phyloP scores from a whole-genome alignment of 2,113 vertebrate species.

The Collichthys lucidus region DNA sequence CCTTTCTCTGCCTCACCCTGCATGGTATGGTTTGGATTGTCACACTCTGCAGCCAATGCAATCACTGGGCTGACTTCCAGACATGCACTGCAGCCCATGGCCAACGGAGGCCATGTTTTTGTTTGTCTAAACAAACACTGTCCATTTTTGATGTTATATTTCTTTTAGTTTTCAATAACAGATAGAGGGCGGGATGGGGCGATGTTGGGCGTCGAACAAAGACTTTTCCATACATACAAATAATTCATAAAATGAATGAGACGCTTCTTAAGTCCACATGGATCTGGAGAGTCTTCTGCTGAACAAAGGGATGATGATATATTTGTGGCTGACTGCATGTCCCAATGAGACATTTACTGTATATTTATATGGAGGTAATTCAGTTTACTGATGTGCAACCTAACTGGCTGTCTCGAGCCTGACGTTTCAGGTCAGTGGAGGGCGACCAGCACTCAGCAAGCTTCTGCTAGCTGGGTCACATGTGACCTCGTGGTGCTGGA shows the following conservation, averaged over 20 bases:
- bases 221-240: slow-evolving; percentile 37
- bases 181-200: slow-evolving; percentile 18
- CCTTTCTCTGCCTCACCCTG: slow-evolving; percentile 38
- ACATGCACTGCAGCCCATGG: slow-evolving; percentile 30
- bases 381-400: slow-evolving; percentile 46
- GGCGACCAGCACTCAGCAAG: slow-evolving; percentile 10
- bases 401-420: slow-evolving; percentile 36
- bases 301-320: slow-evolving; percentile 48
- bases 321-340: slow-evolving; percentile 21
- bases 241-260: slow-evolving; percentile 52
- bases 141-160: slow-evolving; percentile 44
- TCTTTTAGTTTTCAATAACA: slow-evolving; percentile 40
- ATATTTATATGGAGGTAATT: slow-evolving; percentile 46
- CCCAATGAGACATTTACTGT: slow-evolving; percentile 40
- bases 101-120: slow-evolving; percentile 47
- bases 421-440: slow-evolving; percentile 27
- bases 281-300: slow-evolving; percentile 23
- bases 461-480: slow-evolving; percentile 38
- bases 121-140: slow-evolving; percentile 53
- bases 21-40: slow-evolving; percentile 63
- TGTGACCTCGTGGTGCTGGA: slow-evolving; percentile 43
- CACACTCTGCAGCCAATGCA: slow-evolving; percentile 68
- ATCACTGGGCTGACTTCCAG: slow-evolving; percentile 37
- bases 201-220: slow-evolving; percentile 41
- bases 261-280: background rate